A percentile compares a stretch with the other conserved stretches of the same genome.
Conservation (phyloP, 2,797 vertebrate species). For the Ispidina lecontei region DNA sequence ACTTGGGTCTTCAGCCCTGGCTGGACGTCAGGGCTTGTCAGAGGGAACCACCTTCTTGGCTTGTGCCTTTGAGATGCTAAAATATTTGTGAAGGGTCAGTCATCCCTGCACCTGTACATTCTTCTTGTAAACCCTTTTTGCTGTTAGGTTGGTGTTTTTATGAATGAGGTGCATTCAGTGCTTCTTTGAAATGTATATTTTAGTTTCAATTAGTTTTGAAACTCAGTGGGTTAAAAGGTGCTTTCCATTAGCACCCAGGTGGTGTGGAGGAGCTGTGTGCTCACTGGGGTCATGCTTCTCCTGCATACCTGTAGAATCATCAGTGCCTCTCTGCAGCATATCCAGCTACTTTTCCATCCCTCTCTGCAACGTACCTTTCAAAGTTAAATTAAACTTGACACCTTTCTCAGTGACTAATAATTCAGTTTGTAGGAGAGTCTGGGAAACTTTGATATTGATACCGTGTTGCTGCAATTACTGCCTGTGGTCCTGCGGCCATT, state of each 20-base stretch:
- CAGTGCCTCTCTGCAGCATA: not conserved
- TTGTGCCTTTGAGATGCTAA: not conserved
- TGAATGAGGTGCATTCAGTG: not conserved
- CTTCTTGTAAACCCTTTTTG: not conserved
- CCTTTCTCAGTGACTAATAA: constrained; percentile 31
- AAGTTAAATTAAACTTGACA: constrained; percentile 31
- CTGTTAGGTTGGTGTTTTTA: not conserved
- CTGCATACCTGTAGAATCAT: not conserved
- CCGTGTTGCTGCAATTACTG: constrained; percentile 33
- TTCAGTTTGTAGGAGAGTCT: constrained; percentile 5
- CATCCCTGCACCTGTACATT: not conserved
- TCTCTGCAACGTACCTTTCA: not conserved
- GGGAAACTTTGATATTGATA: constrained; percentile 47
- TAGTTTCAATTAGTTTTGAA: not conserved
- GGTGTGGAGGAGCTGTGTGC: not conserved
- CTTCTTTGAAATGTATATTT: not conserved
- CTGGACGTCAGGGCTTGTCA: not conserved
- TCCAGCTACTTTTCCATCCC: not conserved
- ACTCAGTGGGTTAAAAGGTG: rapidly evolving
- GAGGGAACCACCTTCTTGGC: not conserved
- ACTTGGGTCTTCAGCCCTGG: not conserved
- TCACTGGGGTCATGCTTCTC: not conserved
- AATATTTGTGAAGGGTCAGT: not conserved
- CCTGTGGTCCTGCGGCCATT: not conserved
- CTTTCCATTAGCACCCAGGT: not conserved